Base-by-base conservation (phyloP, 2,113 vertebrate species). In the Malurus alboscapulatus region DNA sequence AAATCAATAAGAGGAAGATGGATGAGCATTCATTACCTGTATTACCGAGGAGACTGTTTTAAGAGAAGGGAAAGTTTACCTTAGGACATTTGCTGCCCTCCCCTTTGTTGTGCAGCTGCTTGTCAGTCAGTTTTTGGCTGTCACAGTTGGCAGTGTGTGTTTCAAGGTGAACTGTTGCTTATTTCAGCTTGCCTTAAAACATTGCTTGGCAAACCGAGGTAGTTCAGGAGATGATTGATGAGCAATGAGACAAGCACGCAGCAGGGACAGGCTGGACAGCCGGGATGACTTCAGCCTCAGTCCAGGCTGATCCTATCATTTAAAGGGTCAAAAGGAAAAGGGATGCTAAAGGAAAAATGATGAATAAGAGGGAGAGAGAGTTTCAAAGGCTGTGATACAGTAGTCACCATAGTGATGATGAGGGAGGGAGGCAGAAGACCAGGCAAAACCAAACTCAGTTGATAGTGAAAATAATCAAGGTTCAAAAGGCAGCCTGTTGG, bases 151-250 rank as follows among this genome's bases (percentile, higher is more conserved):
- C 19, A 93, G 24, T 2, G 5, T 71, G 72, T 90, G 38, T 71
- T 96, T 93, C 93, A 96, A 96, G 96, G 96, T 96, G 95, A 96
- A 93, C 75, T 77, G 86, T 85, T 90, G 92, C 85, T 95, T 88
- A 59, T 90, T 95, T 88, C 90, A 44, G 88, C 93, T 96, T 90
- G 85, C 51, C 85, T 95, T 95, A 93, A 96, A 93, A 92, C 66
- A 79, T 77, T 92, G 90, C 88, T 84, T 77, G 79, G 85, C 90
- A 94, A 92, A 95, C 54, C 0, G n/a, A 93, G 51, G 93, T 90
- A 83, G 44, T 77, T 84, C 79, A 90, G 82, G 90, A 88, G 79
- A 84, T 92, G 95, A 96, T 81, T 92, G 95, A 96, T 96, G 96
- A 95, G 88, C 90, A 88, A 90, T 68, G 90, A 96, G 90, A 86